A percentile compares a stretch with the other conserved stretches of the same genome.
Conservation (phyloP, 2,797 vertebrate species). For the Bradypodion pumilum region DNA sequence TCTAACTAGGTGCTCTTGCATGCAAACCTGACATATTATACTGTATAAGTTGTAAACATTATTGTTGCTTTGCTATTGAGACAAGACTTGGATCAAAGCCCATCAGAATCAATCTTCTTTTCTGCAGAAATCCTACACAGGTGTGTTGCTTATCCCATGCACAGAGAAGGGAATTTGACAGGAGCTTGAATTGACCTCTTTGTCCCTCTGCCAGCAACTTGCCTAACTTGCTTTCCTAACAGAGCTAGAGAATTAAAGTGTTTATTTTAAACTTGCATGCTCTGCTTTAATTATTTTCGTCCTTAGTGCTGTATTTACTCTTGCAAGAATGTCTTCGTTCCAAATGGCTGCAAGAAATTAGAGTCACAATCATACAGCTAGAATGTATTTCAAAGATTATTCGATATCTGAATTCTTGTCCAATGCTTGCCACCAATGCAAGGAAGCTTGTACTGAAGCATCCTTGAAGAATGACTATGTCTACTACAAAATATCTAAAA, state of each 20-base stretch:
- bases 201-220: not conserved
- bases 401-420: not conserved
- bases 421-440: not conserved
- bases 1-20: constrained; percentile 37
- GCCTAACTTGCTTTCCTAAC: not conserved
- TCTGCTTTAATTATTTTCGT: not conserved
- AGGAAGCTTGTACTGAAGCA: not conserved
- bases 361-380: not conserved
- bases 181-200: not conserved
- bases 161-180: not conserved
- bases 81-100: constrained; percentile 51
- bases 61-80: constrained; percentile 64
- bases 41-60: constrained; percentile 62
- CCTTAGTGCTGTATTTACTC: not conserved
- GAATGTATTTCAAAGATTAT: not conserved
- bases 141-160: constrained; percentile 47
- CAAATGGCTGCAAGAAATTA: not conserved
- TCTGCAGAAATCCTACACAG: constrained; percentile 38
- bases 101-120: constrained; percentile 35
- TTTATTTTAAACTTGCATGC: not conserved
- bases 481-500: not conserved
- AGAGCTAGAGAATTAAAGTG: too few species aligned
- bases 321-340: not conserved
- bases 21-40: constrained; percentile 51
- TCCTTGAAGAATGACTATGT: not conserved